Conservation (phyloP, 2,888 invertebrate genomes). For the Oasisia sp. region DNA sequence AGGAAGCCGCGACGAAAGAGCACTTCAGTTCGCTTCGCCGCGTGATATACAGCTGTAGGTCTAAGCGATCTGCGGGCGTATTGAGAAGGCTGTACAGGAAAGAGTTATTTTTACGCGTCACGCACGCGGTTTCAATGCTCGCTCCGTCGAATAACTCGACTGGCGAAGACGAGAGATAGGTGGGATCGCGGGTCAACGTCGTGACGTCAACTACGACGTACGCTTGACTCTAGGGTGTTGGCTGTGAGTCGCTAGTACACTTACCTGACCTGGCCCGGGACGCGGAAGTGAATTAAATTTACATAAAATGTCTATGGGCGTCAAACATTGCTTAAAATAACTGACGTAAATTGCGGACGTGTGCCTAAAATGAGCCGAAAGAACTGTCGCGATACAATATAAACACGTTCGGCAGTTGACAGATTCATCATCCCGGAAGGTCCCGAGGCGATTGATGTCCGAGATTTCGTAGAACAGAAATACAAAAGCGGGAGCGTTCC, state of each 20-base stretch:
- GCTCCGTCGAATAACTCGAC: not conserved
- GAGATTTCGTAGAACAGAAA: too few species aligned
- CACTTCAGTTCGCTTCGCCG: not conserved
- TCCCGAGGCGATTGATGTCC: not conserved
- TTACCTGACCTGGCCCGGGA: not conserved
- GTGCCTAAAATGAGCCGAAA: not conserved
- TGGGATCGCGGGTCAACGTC: not conserved
- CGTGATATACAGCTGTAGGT: not conserved
- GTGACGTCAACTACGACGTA: not conserved
- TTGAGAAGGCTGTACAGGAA: not conserved
- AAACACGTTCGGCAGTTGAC: not conserved
- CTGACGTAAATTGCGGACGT: too few species aligned
- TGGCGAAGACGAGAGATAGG: not conserved
- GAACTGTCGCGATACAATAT: not conserved
- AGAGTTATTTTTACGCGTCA: constrained; percentile 14
- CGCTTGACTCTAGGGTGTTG: not conserved
- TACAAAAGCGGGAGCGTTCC: too few species aligned
- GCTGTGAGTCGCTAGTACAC: not conserved
- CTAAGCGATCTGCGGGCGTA: not conserved
- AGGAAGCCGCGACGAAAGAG: not conserved
- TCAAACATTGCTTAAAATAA: too few species aligned
- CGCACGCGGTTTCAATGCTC: not conserved
- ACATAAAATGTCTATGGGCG: too few species aligned
- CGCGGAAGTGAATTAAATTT: not conserved
- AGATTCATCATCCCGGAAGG: not conserved